Evolutionary conservation across 2,113 vertebrate genomes (phyloP), one percentile per base, ranked within the genome.

Genomic region (Protobothrops flavoviridis): DNA sequence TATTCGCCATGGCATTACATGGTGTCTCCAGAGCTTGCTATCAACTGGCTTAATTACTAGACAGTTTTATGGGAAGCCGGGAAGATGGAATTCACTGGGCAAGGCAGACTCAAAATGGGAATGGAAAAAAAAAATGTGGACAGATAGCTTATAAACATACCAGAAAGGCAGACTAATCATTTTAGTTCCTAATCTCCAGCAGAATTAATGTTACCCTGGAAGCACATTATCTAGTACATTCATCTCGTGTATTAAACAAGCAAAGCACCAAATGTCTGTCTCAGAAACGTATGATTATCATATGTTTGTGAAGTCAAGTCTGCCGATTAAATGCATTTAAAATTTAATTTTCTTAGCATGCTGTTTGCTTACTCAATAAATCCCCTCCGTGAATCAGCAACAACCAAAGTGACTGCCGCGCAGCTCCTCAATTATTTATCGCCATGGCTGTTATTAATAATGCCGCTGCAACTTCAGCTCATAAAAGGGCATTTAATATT

Each of bases 161-260:
- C 95, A 94, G 95, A 96, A 96, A 96, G 69, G 91, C 93, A 97
- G 95, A 95, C 95, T 94, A 96, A 94, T 95, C 95, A 92, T 95
- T 95, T 95, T 90, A 93, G 59, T 93, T 96, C 95, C 96, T 93
- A 96, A 95, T 95, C 96, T 93, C 33, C 95, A 95, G 96, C 94
- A 96, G 96, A 97, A 97, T 96, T 96, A 97, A 97, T 96, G 95
- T 95, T 96, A 93, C 93, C 95, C 96, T 94, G 95, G 95, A 95
- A 96, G 96, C 95, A 94, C 24, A 91, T 95, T 95, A 64, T 96
- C 95, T 95, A 91, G 39, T 95, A 87, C 94, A 97, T 97, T 93
- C 91, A 97, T 97, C 39, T 96, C 94, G 96, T 95, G 95, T 96
- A 97, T 95, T 97, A 96, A 96, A 96, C 95, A 96, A 97, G 95